Conservation (phyloP, 2,113 vertebrate species). For the Syngnathus scovelli region DNA sequence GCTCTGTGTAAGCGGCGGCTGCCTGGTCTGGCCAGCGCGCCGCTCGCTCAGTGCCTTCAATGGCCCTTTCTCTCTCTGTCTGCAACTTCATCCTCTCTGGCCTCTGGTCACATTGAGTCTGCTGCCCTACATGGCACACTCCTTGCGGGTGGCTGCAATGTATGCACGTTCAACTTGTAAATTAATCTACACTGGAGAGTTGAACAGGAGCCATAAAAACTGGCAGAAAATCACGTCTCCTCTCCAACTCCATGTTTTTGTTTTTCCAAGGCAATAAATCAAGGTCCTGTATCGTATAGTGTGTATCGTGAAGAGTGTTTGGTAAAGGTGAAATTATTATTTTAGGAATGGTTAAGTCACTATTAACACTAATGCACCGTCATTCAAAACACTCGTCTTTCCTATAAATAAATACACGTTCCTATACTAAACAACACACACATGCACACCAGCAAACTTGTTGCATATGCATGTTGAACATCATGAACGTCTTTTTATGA, state of each 20-base stretch:
- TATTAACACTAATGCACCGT: slow-evolving; percentile 34
- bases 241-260: slow-evolving; percentile 15
- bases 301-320: slow-evolving; percentile 49
- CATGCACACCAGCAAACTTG: not conserved
- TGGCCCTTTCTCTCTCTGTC: slow-evolving; percentile 66
- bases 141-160: slow-evolving; percentile 66
- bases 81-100: slow-evolving; percentile 51
- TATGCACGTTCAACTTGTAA: slow-evolving; percentile 65
- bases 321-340: slow-evolving; percentile 52
- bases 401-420: too few relatives aligned
- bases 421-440: not conserved
- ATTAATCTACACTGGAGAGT: slow-evolving; percentile 69
- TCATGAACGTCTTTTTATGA: not conserved
- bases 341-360: slow-evolving; percentile 22
- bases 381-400: slow-evolving; percentile 11
- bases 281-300: slow-evolving; percentile 59
- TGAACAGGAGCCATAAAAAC: slow-evolving; percentile 58
- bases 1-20: slow-evolving; percentile 67
- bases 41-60: slow-evolving; percentile 71
- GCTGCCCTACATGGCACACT: slow-evolving; percentile 54
- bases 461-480: not conserved
- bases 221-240: slow-evolving; percentile 12
- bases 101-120: slow-evolving; percentile 45
- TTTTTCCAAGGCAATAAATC: slow-evolving; percentile 59
- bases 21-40: slow-evolving; percentile 59